Percentiles rank a stretch among this genome's conserved stretches.
Evolutionary conservation across 1,140 invertebrate species (phyloP).

Genomic region (Calephelis virginiensis): DNA sequence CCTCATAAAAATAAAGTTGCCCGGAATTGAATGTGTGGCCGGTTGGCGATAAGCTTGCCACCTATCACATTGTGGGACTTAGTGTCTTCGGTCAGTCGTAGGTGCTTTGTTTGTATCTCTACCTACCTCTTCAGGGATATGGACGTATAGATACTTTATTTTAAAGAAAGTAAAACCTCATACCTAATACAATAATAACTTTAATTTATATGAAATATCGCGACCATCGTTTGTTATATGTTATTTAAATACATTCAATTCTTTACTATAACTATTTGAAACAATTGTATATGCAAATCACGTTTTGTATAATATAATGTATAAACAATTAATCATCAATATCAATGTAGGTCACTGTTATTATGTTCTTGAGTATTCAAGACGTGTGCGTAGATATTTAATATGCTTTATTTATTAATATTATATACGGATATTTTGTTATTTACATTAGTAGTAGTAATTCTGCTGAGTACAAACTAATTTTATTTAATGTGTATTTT

Average conservation of each 20-base stretch:
- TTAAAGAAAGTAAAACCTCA: no score
- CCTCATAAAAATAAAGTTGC: no score
- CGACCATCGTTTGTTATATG: not conserved
- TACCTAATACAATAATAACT: no score
- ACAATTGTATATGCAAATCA: constrained; percentile 5
- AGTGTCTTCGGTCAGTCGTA: no score
- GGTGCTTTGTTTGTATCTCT: no score
- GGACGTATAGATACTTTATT: no score
- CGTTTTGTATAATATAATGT: not conserved
- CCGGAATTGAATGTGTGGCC: no score
- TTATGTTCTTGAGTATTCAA: constrained; percentile 3
- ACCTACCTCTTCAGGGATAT: no score
- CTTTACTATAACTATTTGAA: not conserved
- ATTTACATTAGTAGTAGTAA: not conserved
- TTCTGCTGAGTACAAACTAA: no score
- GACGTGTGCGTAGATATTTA: not conserved
- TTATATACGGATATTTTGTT: not conserved
- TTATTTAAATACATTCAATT: constrained; percentile 1
- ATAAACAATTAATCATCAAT: constrained; percentile 16
- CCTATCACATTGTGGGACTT: no score
- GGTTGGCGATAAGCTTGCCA: no score
- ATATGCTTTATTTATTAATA: not conserved
- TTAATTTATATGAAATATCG: not conserved
- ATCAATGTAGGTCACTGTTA: constrained; percentile 10
- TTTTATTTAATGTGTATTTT: no score